Evolutionary conservation across 92 coral and sea anemone species (phyloP).

Genomic region (Nematostella vectensis): DNA sequence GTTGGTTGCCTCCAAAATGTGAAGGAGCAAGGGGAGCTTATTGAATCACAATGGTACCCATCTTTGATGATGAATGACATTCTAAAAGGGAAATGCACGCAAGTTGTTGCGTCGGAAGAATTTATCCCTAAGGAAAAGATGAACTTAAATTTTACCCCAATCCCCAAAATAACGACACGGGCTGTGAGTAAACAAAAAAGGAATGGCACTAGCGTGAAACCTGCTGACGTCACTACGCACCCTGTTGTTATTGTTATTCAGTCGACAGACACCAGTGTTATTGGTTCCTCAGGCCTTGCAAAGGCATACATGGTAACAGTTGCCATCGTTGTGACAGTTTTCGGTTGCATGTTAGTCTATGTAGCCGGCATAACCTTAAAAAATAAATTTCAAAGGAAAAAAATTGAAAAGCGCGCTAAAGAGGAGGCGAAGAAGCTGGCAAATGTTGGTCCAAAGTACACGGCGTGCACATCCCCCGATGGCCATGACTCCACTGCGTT

Average conservation of each 20-base stretch:
- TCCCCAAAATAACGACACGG: background rate
- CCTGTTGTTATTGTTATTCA: background rate
- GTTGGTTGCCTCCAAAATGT: constrained; percentile 9
- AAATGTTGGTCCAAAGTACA: background rate
- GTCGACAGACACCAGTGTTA: background rate
- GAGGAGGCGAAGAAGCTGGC: background rate
- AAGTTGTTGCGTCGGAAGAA: background rate
- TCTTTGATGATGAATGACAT: too few species aligned
- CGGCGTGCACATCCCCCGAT: constrained; percentile 1
- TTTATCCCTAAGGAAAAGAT: background rate
- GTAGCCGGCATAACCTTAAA: constrained; percentile 10
- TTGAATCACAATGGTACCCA: too few species aligned
- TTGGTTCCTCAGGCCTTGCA: constrained; percentile 3
- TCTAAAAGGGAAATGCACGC: background rate
- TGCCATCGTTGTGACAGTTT: constrained; percentile 7
- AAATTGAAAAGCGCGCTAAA: background rate
- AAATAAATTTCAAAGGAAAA: constrained; percentile 8
- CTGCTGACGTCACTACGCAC: background rate
- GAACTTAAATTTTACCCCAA: background rate
- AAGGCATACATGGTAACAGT: constrained; percentile 10
- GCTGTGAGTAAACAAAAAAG: background rate
- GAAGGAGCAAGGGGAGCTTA: background rate
- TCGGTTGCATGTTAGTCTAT: constrained; percentile 4
- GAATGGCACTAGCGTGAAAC: background rate
- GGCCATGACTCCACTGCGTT: background rate